Evolutionary conservation across 1,140 invertebrate species (phyloP), one percentile per base, ranked within the genome.

Genomic region (Pteromalus puparum): DNA sequence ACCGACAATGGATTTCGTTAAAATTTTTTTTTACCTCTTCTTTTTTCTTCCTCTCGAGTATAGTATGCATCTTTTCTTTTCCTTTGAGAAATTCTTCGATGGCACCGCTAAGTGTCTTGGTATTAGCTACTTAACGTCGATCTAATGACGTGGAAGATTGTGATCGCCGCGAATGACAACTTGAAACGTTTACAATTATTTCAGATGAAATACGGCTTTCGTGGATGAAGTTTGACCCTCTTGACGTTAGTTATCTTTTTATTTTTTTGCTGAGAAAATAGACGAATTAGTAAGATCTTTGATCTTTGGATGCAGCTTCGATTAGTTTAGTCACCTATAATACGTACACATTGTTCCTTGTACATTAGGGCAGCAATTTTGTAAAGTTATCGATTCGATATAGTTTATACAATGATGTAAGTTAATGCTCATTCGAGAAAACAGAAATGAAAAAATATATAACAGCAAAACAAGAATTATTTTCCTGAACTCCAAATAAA

Each of bases 51-150:
- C 18, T 67, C 61, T 81, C 74, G 30, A 76, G 24, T 28, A n/a
- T n/a, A 61, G 5, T 21, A 26, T 6, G 15, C 12, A 12, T 28
- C 70, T 77, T 68, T 75, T 70, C 68, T 75, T 53, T 28, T 70
- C 30, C 10, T 68, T 82, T 26, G 12, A 81, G 13, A 80, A 74
- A 81, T 70, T 78, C 24, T 78, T 83, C 76, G 74, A 74, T 74
- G 48, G 26, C 26, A 81, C 34, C 79, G 24, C 53, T 48, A 48
- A 72, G 26, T 76, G 42, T 86, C 48, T 65, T 74, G 28, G 10
- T 24, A 86, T 81, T 84, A 85, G 48, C 83, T 85, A 82, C 82
- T 85, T 81, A 85, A 85, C 78, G 79, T 85, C 79, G n/a, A 81
- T 76, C 73, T 65, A 77, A 77, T 85, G 83, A 85, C 79, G 3